Percentiles rank a stretch among this genome's conserved stretches.
phyloP scores from a whole-genome alignment of 2,888 invertebrate species.

The Caenorhabditis wallacei region DNA sequence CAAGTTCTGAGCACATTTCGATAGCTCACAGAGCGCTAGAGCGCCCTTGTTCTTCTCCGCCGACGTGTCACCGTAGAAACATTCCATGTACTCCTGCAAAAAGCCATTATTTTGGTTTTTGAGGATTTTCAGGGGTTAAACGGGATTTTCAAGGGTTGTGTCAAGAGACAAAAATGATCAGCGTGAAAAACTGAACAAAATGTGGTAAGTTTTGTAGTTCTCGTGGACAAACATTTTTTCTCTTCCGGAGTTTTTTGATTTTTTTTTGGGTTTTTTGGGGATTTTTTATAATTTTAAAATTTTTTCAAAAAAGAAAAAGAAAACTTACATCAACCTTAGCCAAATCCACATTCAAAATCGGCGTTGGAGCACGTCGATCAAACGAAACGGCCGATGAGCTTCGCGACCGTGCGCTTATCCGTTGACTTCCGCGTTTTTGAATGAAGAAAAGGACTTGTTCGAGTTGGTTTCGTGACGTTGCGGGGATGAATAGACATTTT shows the following conservation, averaged over 20 bases:
- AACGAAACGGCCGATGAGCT: conserved; percentile 70
- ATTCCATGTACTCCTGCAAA: conserved; percentile 94
- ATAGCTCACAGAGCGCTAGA: conserved; percentile 92
- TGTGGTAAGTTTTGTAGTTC: too few species aligned
- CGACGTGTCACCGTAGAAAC: conserved; percentile 92
- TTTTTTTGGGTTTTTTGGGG: not conserved
- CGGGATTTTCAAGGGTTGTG: too few species aligned
- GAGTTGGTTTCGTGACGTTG: conserved; percentile 90
- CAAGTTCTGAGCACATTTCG: conserved; percentile 94
- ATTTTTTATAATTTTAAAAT: not conserved
- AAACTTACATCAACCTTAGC: conserved; percentile 70
- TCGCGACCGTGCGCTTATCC: conserved; percentile 52
- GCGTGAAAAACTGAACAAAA: too few species aligned
- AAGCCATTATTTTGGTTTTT: not conserved
- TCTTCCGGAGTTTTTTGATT: not conserved
- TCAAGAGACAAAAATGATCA: too few species aligned
- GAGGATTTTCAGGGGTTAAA: too few species aligned
- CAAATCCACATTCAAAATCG: conserved; percentile 62
- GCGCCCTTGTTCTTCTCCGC: conserved; percentile 93
- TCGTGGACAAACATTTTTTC: too few species aligned
- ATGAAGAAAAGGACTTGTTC: conserved; percentile 92
- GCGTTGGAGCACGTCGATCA: conserved; percentile 36
- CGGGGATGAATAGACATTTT: conserved; percentile 90
- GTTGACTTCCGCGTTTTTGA: conserved; percentile 86
- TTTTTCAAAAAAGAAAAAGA: not conserved